Percentiles rank a stretch among this genome's conserved stretches.
phyloP scores from a whole-genome alignment of 1,140 invertebrate genomes.

The Diploscapter pachys region DNA sequence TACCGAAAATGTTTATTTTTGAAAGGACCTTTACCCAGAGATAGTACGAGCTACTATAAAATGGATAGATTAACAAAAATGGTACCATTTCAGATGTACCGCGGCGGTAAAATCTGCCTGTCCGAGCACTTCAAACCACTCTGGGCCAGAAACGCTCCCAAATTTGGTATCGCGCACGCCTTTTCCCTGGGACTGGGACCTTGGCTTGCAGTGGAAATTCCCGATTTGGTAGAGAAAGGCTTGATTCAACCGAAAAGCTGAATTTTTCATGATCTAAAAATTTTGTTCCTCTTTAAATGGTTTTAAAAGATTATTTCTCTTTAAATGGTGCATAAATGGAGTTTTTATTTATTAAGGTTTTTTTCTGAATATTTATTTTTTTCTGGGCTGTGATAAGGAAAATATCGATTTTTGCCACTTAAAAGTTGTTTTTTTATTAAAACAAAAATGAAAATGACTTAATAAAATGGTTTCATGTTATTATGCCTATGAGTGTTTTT shows the following conservation, averaged over 20 bases:
- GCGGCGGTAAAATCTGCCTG: constrained; percentile 58
- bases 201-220: constrained; percentile 96
- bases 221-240: constrained; percentile 83
- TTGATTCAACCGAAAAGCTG: constrained; percentile 63
- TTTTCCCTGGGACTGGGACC: constrained; percentile 95
- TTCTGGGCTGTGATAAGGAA: not conserved
- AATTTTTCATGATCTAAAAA: not conserved
- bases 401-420: not conserved
- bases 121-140: constrained; percentile 95
- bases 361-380: not conserved
- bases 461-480: too few relatives aligned
- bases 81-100: constrained; percentile 73
- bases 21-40: not conserved
- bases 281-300: not conserved
- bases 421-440: not conserved
- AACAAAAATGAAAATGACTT: too few relatives aligned
- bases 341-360: not conserved
- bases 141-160: constrained; percentile 98
- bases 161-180: constrained; percentile 97
- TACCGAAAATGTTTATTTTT: not conserved
- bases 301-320: too few relatives aligned
- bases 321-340: too few relatives aligned
- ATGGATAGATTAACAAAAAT: too few relatives aligned
- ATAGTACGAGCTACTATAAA: too few relatives aligned
- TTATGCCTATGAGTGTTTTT: too few relatives aligned